Base-by-base conservation (phyloP, 2,113 vertebrate genomes). In the Cichladusa arquata region DNA sequence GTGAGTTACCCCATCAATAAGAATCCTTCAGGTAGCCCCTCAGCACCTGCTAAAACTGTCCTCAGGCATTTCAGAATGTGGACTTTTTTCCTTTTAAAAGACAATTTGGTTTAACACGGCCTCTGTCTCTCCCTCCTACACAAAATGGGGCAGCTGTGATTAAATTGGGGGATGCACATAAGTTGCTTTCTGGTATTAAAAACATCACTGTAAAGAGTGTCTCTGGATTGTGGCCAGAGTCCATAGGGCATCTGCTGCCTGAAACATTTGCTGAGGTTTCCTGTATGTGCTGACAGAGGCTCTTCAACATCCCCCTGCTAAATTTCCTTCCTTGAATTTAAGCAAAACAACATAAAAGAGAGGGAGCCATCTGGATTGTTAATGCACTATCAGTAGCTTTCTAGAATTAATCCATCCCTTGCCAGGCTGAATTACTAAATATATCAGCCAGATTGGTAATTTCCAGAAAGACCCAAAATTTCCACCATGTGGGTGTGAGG, bases 361-460 rank as follows among this genome's bases (percentile, higher is more conserved):
- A 81, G 66, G 36, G 72, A 90, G 81, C 96, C 92, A 96, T 94
- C 92, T 93, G 93, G 92, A 89, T 86, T 90, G 88, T 78, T 92
- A 90, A 93, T 73, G 88, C 45, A 66, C 90, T 94, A 88, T 84
- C 80, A 91, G 86, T 33, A 93, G 89, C 90, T 93, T 86, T 78
- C 92, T 79, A 71, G 84, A 95, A 93, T 87, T 87, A 89, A 77
- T 89, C 36, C 5, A 4, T 73, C 91, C 80, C 91, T 88, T 24
- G 72, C 2, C 50, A 91, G 83, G 38, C 61, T 50, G 36, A 84
- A 81, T 87, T 62, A 51, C 92, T 92, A 81, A 92, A 81, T 58
- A 8, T 64, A 94, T 82, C 79, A 93, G 56, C 57, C 70, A 48
- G 8, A 40, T 9, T 77, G 92, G 81, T 90, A 25, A 90, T 79